A percentile compares a stretch with the other conserved stretches of the same genome.
Conservation (phyloP, 2,888 invertebrate genomes). For the Mesorhabditis spiculigera region DNA sequence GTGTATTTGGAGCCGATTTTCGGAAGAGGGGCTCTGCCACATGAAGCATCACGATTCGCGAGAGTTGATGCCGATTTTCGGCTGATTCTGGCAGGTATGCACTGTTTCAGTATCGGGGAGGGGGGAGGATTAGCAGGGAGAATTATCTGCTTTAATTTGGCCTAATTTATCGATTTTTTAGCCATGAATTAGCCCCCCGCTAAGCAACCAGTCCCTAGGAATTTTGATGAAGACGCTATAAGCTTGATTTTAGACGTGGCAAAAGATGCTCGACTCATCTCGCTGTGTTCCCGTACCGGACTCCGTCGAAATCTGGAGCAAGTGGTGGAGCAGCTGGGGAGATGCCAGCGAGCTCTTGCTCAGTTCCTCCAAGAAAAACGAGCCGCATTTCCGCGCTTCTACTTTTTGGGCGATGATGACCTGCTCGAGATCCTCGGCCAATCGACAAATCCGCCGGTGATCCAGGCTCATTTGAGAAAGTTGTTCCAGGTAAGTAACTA, state of each 20-base stretch:
- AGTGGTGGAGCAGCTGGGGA: constrained; percentile 79
- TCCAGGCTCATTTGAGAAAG: constrained; percentile 88
- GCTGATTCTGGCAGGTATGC: constrained; percentile 46
- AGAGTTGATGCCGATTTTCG: constrained; percentile 81
- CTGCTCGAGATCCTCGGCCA: constrained; percentile 90
- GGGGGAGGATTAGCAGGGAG: too few species aligned
- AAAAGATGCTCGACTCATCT: constrained; percentile 76
- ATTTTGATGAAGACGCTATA: constrained; percentile 59
- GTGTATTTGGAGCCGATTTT: constrained; percentile 96
- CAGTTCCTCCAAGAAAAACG: constrained; percentile 86
- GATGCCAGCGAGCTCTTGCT: constrained; percentile 90
- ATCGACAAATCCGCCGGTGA: constrained; percentile 80
- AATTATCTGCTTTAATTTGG: too few species aligned
- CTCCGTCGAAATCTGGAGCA: constrained; percentile 73
- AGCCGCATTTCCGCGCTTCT: constrained; percentile 86
- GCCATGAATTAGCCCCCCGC: too few species aligned
- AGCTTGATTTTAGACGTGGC: constrained; percentile 72
- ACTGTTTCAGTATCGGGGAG: not conserved
- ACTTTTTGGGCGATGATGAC: constrained; percentile 96
- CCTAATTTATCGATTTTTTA: too few species aligned
- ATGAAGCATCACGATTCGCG: constrained; percentile 75
- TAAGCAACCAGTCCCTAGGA: constrained; percentile 43
- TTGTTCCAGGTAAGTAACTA: constrained; percentile 72
- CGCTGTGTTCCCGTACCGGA: constrained; percentile 70
- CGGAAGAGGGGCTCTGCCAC: constrained; percentile 73